Evolutionary conservation across 2,797 vertebrate genomes (phyloP), one percentile per base, ranked within the genome.

Genomic region (Xyrichtys novacula): DNA sequence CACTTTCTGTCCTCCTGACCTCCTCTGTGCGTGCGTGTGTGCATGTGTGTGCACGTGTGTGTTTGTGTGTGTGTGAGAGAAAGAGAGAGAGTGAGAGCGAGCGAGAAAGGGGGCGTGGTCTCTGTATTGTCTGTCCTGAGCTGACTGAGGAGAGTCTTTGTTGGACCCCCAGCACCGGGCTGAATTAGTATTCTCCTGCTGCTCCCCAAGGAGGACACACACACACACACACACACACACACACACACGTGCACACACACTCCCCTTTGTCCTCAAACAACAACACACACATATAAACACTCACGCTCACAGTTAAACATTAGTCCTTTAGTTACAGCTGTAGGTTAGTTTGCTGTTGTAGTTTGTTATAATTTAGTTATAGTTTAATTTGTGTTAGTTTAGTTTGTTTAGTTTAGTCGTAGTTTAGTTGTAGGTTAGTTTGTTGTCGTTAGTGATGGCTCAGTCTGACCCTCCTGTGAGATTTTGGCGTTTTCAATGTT

Each of bases 71-170:
- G 62, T 74, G 58, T 73, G 85, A 75, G n/a, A n/a, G n/a, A n/a
- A n/a, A n/a, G n/a, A n/a, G n/a, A n/a, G n/a, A n/a, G n/a, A n/a
- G n/a, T n/a, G n/a, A n/a, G n/a, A n/a, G n/a, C n/a, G n/a, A n/a
- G n/a, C n/a, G n/a, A n/a, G n/a, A n/a, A 68, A 72, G 70, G 82
- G 80, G 90, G 91, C 77, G 88, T 81, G 91, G 88, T 82, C 75
- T 89, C 86, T 86, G 80, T 78, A 92, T 94, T 95, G 93, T 94
- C 88, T 85, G 90, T 81, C 81, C 81, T 42, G 79, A 86, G 85
- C 87, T 81, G 79, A 82, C 88, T 82, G 88, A 83, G 87, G 88
- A 84, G 85, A 79, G 83, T 64, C 87, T 93, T 94, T 94, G 92
- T 94, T 91, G 89, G 83, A 5, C 9, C 19, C 42, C 42, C 50